Evolutionary conservation across 1,140 invertebrate species (phyloP).

Genomic region (Palaemon carinicauda): DNA sequence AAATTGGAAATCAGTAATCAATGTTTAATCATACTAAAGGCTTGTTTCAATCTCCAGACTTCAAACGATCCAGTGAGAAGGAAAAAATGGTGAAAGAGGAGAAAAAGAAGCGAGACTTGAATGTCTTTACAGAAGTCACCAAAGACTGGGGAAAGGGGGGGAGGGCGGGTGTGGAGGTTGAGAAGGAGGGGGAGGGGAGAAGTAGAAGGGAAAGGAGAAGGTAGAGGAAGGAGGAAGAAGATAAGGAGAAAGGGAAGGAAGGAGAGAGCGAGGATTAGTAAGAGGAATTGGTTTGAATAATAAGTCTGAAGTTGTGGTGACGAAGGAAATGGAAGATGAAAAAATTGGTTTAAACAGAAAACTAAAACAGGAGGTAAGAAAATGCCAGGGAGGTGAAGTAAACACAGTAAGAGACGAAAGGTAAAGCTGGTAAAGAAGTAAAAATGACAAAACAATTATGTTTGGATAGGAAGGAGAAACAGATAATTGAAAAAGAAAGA

Average conservation of each 20-base stretch:
- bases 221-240: not conserved
- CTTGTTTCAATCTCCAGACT: not conserved
- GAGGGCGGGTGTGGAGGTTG: not conserved
- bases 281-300: not conserved
- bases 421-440: not conserved
- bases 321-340: not conserved
- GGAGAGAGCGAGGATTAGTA: not conserved
- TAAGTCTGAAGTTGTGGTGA: not conserved
- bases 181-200: not conserved
- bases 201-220: not conserved
- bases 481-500: not conserved
- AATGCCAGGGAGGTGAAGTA: too few species aligned
- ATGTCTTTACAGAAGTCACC: not conserved
- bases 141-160: not conserved
- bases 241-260: not conserved
- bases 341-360: not conserved
- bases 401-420: not conserved
- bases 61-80: not conserved
- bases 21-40: constrained; percentile 10
- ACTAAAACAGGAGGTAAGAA: not conserved
- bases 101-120: not conserved
- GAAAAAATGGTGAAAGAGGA: not conserved
- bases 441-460: not conserved
- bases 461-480: not conserved
- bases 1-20: not conserved